Base-by-base conservation (phyloP, 2,113 vertebrate species). In the Melanerpes formicivorus region DNA sequence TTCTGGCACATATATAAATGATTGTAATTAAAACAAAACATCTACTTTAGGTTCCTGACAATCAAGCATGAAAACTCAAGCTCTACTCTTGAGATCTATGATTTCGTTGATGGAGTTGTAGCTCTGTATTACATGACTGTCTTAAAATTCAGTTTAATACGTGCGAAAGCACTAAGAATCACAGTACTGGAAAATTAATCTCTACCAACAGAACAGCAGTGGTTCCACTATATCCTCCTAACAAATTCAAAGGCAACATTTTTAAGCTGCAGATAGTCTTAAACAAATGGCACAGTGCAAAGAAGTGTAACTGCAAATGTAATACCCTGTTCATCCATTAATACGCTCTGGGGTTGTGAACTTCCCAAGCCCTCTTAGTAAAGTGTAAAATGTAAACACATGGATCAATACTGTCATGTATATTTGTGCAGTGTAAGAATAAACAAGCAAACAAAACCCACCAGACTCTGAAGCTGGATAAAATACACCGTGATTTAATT, bases 131-230 rank as follows among this genome's bases (percentile, higher is more conserved):
- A 37, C 8, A 21, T 21, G 11, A 69, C 11, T 46, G 6, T 72
- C 52, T 79, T 15, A 76, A 80, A 84, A 90, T 50, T 50, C 7
- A 84, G 6, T 54, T 30, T 56, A 80, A 70, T 46, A 26, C 12
- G 55, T 88, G 8, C 37, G 42, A 60, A 88, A 82, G 2, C 11
- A 62, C 29, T 48, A 30, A 54, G 37, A 82, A 58, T 87, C 46
- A 71, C 42, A 87, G 11, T 52, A 52, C 25, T 64, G 9, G n/a
- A 82, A 95, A 95, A 88, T 71, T 80, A 66, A 66, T 74, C 26
- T 85, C 19, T 83, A 48, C n/a, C 29, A 78, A 62, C 11, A 69
- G 11, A 80, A 65, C 5, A 80, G 30, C 40, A 40, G 40, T 27
- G 29, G 29, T 56, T 11, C 25, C 69, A 82, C 27, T 25, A 46